A percentile compares a stretch with the other conserved stretches of the same genome.
phyloP scores from a whole-genome alignment of 2,113 vertebrate genomes.

The Procavia capensis region DNA sequence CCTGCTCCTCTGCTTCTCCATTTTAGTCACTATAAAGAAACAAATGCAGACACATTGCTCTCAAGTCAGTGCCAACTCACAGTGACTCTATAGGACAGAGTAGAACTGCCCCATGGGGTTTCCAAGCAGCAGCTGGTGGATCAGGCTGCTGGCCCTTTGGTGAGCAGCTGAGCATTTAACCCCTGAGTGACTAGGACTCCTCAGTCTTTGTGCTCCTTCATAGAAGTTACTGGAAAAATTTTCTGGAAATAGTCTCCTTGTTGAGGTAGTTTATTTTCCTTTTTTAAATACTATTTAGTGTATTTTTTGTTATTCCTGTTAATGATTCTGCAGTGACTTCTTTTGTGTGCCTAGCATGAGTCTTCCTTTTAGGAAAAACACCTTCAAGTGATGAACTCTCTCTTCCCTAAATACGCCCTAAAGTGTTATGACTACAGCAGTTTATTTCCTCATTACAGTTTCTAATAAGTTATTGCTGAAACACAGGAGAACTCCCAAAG shows the following conservation, averaged over 20 bases:
- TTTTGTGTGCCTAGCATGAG: not conserved
- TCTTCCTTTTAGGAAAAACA: not conserved
- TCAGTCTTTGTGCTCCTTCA: not conserved
- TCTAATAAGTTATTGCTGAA: conserved; percentile 1
- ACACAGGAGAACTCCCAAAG: not conserved
- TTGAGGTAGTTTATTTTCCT: not conserved
- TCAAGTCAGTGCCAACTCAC: too few species aligned
- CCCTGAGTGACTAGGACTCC: too few species aligned
- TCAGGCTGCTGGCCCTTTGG: too few species aligned
- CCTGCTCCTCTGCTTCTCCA: not conserved
- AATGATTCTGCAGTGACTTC: not conserved
- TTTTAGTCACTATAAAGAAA: not conserved
- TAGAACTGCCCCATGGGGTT: too few species aligned
- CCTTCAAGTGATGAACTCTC: not conserved
- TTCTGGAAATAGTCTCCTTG: not conserved
- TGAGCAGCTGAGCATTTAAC: too few species aligned
- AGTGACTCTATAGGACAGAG: too few species aligned
- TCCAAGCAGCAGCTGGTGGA: too few species aligned
- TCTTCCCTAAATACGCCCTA: not conserved
- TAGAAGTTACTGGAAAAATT: not conserved
- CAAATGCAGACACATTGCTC: too few species aligned
- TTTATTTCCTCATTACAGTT: conserved; percentile 30
- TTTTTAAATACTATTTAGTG: not conserved
- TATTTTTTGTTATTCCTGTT: not conserved
- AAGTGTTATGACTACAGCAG: not conserved